phyloP scores from a whole-genome alignment of 2,888 invertebrate species.

The Nomada ruficornis region DNA sequence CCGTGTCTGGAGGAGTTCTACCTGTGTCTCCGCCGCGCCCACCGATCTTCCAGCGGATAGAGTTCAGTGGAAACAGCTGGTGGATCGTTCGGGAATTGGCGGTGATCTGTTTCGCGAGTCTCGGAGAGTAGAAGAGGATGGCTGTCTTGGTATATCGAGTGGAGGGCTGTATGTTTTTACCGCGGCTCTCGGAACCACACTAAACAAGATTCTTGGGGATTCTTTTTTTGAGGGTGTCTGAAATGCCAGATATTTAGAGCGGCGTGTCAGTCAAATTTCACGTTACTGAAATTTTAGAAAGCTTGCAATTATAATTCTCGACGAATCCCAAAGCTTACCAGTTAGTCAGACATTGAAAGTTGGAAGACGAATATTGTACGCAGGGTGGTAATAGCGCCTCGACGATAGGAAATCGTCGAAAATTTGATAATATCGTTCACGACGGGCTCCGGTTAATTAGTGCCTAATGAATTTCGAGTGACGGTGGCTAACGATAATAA shows the following conservation, averaged over 20 bases:
- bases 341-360: too few species aligned
- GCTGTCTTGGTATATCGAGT: neutral
- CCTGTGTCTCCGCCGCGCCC: constrained; percentile 40
- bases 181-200: neutral
- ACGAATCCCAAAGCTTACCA: neutral
- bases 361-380: neutral
- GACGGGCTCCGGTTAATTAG: constrained; percentile 47
- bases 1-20: constrained; percentile 34
- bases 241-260: neutral
- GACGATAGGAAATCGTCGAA: constrained; percentile 22
- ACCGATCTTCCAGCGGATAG: constrained; percentile 33
- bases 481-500: constrained; percentile 53
- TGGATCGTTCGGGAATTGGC: constrained; percentile 34
- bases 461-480: constrained; percentile 56
- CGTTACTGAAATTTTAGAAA: too few species aligned
- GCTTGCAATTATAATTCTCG: too few species aligned
- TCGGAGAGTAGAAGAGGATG: neutral
- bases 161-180: neutral
- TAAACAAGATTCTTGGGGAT: too few species aligned
- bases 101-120: constrained; percentile 30
- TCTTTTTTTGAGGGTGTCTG: too few species aligned
- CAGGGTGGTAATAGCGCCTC: neutral
- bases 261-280: neutral
- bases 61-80: neutral
- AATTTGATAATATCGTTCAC: constrained; percentile 48